Evolutionary conservation across 2,888 invertebrate genomes (phyloP).

Genomic region (Tachystola acroxantha): DNA sequence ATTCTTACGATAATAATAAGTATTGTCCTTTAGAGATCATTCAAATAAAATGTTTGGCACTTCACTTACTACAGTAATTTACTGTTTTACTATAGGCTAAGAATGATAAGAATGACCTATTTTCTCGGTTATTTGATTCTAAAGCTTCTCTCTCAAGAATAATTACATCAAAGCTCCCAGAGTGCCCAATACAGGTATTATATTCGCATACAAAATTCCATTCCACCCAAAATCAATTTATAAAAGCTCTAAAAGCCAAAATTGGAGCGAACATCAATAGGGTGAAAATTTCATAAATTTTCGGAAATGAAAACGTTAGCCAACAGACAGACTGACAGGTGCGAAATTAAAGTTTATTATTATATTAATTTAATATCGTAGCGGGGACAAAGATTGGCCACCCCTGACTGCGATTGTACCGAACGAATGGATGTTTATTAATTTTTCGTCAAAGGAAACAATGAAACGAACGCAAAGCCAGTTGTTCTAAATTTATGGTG

Average conservation of each 20-base stretch:
- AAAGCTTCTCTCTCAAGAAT: no score
- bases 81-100: no score
- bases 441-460: conserved; percentile 22
- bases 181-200: no score
- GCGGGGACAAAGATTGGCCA: conserved; percentile 22
- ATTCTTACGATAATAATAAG: no score
- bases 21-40: no score
- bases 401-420: conserved; percentile 20
- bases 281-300: conserved; percentile 33
- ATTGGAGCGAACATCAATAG: conserved; percentile 25
- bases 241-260: conserved; percentile 19
- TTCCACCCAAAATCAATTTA: conserved; percentile 16
- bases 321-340: conserved; percentile 50
- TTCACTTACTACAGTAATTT: no score
- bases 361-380: conserved; percentile 39
- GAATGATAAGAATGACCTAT: no score
- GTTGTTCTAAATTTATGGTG: conserved; percentile 5
- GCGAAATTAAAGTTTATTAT: conserved; percentile 54
- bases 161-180: no score
- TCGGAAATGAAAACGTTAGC: conserved; percentile 48
- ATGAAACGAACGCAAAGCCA: conserved; percentile 8
- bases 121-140: no score
- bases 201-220: conserved; percentile 10
- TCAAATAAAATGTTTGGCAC: no score
- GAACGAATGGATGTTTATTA: conserved; percentile 21